Evolutionary conservation across 2,113 vertebrate species (phyloP).

Genomic region (Plotosus lineatus): DNA sequence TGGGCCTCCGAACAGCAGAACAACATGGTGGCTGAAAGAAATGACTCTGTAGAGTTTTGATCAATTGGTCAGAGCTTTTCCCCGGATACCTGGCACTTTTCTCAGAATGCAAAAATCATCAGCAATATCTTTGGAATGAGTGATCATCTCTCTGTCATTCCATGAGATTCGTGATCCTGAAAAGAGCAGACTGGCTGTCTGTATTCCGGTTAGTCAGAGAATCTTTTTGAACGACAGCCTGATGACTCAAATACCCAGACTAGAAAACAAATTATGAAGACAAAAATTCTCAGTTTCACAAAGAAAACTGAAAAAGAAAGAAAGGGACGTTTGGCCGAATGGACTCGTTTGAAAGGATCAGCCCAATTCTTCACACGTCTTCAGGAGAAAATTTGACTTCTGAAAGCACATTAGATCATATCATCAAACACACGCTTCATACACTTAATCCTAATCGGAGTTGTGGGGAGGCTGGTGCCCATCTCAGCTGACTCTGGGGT

Average conservation of each 20-base stretch:
- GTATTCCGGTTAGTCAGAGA: constrained; percentile 25
- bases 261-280: background rate
- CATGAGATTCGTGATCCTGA: background rate
- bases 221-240: constrained; percentile 20
- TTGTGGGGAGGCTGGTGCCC: too few relatives aligned
- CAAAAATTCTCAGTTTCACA: background rate
- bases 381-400: background rate
- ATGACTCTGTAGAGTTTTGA: too few relatives aligned
- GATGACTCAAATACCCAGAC: background rate
- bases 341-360: background rate
- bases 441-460: too few relatives aligned
- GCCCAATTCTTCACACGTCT: background rate
- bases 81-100: too few relatives aligned
- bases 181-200: constrained; percentile 1
- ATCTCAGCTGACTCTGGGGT: too few relatives aligned
- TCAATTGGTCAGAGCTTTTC: too few relatives aligned
- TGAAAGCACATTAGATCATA: too few relatives aligned
- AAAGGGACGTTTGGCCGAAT: background rate
- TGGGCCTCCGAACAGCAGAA: too few relatives aligned
- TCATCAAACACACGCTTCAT: background rate
- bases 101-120: too few relatives aligned
- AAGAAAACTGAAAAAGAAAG: background rate
- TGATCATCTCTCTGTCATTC: background rate
- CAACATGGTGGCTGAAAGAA: too few relatives aligned
- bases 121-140: too few relatives aligned